Evolutionary conservation across 2,888 invertebrate genomes (phyloP).

Genomic region (Lordiphosa fenestrarum): DNA sequence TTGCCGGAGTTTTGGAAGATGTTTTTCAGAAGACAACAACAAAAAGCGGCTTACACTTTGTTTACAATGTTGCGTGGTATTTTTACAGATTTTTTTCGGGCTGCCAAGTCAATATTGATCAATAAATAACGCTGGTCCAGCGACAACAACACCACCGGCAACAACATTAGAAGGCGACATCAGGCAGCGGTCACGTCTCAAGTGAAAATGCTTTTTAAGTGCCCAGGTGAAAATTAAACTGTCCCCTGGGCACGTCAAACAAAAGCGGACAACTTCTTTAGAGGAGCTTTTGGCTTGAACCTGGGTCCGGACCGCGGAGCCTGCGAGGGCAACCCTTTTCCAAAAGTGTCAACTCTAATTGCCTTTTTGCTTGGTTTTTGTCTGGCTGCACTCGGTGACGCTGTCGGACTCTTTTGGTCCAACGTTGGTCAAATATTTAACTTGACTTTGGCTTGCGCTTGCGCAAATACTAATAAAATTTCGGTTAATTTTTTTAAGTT

Average conservation of each 20-base stretch:
- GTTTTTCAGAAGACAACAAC: constrained; percentile 48
- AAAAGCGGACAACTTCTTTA: constrained; percentile 22
- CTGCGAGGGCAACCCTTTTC: constrained; percentile 5
- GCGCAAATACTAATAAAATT: constrained; percentile 80
- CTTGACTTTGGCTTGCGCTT: constrained; percentile 74
- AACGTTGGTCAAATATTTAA: constrained; percentile 67
- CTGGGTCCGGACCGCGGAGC: constrained; percentile 21
- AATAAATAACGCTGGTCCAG: constrained; percentile 58
- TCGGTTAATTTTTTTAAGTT: constrained; percentile 77
- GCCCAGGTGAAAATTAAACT: constrained; percentile 73
- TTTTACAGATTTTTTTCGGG: constrained; percentile 49
- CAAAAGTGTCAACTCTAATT: constrained; percentile 78
- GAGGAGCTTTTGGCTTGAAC: constrained; percentile 7
- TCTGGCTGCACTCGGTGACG: too few relatives aligned
- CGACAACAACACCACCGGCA: constrained; percentile 39
- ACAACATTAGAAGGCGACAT: constrained; percentile 40
- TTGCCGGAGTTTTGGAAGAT: constrained; percentile 22
- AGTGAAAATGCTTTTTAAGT: constrained; percentile 72
- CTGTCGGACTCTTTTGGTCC: constrained; percentile 61
- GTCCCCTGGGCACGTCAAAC: constrained; percentile 71
- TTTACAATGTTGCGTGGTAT: constrained; percentile 75
- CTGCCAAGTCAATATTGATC: constrained; percentile 70
- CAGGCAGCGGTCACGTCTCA: constrained; percentile 68
- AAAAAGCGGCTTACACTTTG: constrained; percentile 71
- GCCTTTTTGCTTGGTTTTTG: constrained; percentile 67